Percentiles rank a stretch among this genome's conserved stretches.
Evolutionary conservation across 2,888 invertebrate species (phyloP).

Genomic region (Seira musarum): DNA sequence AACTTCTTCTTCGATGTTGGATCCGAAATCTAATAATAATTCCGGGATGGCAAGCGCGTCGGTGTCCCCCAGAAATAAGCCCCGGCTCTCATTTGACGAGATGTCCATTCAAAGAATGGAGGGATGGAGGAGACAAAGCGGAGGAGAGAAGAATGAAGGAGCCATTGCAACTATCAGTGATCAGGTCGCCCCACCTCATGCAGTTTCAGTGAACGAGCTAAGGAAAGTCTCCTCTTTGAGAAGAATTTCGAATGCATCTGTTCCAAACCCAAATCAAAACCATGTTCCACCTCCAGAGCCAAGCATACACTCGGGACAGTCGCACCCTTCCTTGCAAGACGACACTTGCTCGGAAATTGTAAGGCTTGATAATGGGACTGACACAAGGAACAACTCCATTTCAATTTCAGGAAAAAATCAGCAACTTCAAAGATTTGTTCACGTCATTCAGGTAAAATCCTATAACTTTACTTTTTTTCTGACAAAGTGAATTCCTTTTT

Average conservation of each 20-base stretch:
- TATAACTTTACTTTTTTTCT: background rate
- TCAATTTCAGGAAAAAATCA: constrained; percentile 15
- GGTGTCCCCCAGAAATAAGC: constrained; percentile 57
- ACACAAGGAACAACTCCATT: constrained; percentile 40
- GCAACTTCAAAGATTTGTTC: constrained; percentile 36
- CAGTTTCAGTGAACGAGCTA: constrained; percentile 33
- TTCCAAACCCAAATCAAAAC: constrained; percentile 13
- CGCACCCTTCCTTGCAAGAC: constrained; percentile 65
- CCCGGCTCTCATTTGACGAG: constrained; percentile 66
- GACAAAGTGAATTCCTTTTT: too few species aligned
- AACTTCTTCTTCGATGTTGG: constrained; percentile 31
- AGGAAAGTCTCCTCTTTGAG: constrained; percentile 20
- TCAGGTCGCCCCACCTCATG: constrained; percentile 20
- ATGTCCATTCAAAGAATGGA: constrained; percentile 58
- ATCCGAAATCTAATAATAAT: constrained; percentile 19
- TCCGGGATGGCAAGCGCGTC: constrained; percentile 26
- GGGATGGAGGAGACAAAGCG: constrained; percentile 36
- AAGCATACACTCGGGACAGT: constrained; percentile 59
- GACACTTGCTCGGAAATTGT: constrained; percentile 68
- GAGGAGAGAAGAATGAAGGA: constrained; percentile 14
- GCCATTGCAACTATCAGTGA: constrained; percentile 42
- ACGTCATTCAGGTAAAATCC: constrained; percentile 48
- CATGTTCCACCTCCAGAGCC: constrained; percentile 33
- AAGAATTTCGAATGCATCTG: constrained; percentile 16
- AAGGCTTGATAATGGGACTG: constrained; percentile 54